Evolutionary conservation across 2,113 vertebrate species (phyloP).

Genomic region (Istiophorus platypterus): DNA sequence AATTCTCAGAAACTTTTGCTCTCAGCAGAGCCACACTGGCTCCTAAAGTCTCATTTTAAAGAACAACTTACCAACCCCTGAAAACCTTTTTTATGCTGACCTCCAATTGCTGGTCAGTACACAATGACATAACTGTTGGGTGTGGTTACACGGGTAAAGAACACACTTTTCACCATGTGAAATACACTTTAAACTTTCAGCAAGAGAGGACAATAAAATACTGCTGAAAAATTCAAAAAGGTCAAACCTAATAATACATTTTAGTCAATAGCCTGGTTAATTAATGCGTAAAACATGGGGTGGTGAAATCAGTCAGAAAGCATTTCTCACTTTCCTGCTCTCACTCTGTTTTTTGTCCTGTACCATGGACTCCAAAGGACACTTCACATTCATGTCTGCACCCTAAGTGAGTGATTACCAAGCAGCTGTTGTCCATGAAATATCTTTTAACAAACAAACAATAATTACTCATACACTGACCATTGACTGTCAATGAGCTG

Average conservation of each 20-base stretch:
- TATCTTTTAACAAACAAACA: constrained; percentile 12
- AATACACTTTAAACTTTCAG: too few species aligned
- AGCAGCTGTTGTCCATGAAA: constrained; percentile 12
- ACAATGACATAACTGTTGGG: too few species aligned
- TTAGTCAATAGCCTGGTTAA: not conserved
- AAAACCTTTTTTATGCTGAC: too few species aligned
- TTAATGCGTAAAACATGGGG: not conserved
- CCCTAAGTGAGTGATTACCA: constrained; percentile 27
- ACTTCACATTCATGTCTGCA: constrained; percentile 13
- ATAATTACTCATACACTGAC: constrained; percentile 27
- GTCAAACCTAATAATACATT: not conserved
- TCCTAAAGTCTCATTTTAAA: too few species aligned
- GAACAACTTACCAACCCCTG: too few species aligned
- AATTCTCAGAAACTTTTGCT: too few species aligned
- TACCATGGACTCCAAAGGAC: constrained; percentile 16
- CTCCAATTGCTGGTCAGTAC: too few species aligned
- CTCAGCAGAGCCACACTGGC: too few species aligned
- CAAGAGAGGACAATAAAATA: too few species aligned
- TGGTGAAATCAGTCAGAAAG: not conserved
- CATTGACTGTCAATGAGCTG: not conserved
- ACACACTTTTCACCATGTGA: too few species aligned
- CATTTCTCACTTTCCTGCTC: not conserved
- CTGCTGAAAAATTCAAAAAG: too few species aligned
- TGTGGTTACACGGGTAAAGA: too few species aligned
- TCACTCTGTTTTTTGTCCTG: not conserved